Conservation (phyloP, 2,888 invertebrate genomes). For the Tenthredo livida region DNA sequence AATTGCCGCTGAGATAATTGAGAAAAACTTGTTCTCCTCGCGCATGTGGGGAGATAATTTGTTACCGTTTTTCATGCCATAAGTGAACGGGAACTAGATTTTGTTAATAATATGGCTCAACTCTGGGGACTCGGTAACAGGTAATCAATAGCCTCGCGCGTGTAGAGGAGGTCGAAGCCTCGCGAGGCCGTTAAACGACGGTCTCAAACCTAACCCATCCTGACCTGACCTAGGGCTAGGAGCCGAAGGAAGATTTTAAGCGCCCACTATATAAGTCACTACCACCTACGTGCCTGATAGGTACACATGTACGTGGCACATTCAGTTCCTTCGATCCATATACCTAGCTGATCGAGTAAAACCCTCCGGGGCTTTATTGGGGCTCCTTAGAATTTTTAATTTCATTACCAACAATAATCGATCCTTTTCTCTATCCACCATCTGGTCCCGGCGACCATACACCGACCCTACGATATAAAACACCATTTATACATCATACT, state of each 20-base stretch:
- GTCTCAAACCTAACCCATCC: slow-evolving; percentile 28
- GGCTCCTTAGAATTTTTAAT: slow-evolving; percentile 68
- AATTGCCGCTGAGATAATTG: not conserved
- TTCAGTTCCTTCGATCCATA: not conserved
- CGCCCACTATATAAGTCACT: not conserved
- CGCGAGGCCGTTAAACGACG: slow-evolving; percentile 41
- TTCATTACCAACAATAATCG: slow-evolving; percentile 72
- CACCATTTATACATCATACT: not conserved
- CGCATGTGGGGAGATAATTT: not conserved
- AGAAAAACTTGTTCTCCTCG: not conserved
- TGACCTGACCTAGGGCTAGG: slow-evolving; percentile 41
- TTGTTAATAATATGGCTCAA: slow-evolving; percentile 32
- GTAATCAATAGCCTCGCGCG: slow-evolving; percentile 46
- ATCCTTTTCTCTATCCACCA: slow-evolving; percentile 70
- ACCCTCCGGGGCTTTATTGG: slow-evolving; percentile 63
- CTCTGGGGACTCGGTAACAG: slow-evolving; percentile 33
- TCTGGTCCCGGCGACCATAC: slow-evolving; percentile 71
- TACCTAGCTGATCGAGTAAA: slow-evolving; percentile 60
- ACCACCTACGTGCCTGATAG: not conserved
- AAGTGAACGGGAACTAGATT: slow-evolving; percentile 24
- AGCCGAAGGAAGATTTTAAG: slow-evolving; percentile 17
- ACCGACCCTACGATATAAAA: not conserved
- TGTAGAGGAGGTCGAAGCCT: slow-evolving; percentile 50
- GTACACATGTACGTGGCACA: not conserved
- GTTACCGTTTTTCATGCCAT: not conserved